phyloP scores from a whole-genome alignment of 2,113 vertebrate genomes.

The Archocentrus centrarchus region DNA sequence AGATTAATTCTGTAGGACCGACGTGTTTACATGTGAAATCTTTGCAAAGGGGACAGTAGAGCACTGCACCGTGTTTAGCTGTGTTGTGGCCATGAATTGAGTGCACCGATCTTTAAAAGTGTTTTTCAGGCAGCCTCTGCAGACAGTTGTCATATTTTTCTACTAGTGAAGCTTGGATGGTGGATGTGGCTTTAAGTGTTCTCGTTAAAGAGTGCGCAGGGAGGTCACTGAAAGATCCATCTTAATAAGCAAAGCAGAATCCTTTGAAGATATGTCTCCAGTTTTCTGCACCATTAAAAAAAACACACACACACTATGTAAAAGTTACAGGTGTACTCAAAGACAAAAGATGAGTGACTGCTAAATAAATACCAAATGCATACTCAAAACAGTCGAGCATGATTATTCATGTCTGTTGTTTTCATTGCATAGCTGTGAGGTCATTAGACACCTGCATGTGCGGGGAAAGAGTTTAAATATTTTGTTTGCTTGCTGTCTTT shows the following conservation, averaged over 20 bases:
- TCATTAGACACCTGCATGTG: constrained; percentile 30
- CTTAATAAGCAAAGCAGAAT: constrained; percentile 31
- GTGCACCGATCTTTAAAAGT: background rate
- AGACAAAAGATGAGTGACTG: background rate
- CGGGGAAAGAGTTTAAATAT: constrained; percentile 24
- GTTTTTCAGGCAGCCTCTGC: background rate
- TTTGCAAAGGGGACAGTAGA: background rate
- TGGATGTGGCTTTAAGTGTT: constrained; percentile 9
- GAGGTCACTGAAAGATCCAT: background rate
- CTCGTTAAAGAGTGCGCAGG: background rate
- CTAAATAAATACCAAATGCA: constrained; percentile 6
- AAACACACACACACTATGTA: background rate
- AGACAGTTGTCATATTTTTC: background rate
- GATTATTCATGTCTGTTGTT: constrained; percentile 2
- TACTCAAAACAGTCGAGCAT: background rate
- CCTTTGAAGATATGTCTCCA: background rate
- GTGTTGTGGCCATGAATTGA: background rate
- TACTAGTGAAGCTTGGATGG: background rate
- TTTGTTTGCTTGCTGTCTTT: constrained; percentile 2
- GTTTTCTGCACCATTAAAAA: background rate
- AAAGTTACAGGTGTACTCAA: background rate
- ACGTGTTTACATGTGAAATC: background rate
- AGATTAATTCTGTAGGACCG: background rate
- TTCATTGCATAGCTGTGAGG: constrained; percentile 46
- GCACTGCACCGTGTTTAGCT: background rate